Conservation (phyloP, 1,140 invertebrate species). For the Tenebrio molitor region DNA sequence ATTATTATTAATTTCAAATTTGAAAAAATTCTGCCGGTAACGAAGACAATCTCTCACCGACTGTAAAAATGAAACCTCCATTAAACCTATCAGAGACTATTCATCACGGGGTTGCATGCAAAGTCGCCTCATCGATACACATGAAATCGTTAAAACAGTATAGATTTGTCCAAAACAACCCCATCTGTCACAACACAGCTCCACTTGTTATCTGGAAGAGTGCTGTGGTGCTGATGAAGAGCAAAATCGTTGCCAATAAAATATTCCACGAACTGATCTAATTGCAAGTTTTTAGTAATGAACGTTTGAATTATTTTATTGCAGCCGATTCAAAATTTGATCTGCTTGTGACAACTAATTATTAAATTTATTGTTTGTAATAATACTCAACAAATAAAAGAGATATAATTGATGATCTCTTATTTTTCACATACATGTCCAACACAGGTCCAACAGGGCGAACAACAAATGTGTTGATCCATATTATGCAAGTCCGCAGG, state of each 20-base stretch:
- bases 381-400: neutral
- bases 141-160: conserved; percentile 9
- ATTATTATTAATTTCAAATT: conserved; percentile 37
- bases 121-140: conserved; percentile 19
- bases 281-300: conserved; percentile 13
- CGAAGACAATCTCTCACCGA: neutral
- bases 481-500: too few species aligned
- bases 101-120: conserved; percentile 6
- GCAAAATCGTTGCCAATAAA: conserved; percentile 18
- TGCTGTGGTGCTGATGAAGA: conserved; percentile 16
- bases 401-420: neutral
- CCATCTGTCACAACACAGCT: conserved; percentile 12
- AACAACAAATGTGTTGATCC: too few species aligned
- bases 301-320: conserved; percentile 3
- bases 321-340: conserved; percentile 18
- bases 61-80: conserved; percentile 6
- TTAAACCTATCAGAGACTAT: conserved; percentile 19
- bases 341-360: conserved; percentile 9
- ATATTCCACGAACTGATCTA: conserved; percentile 7
- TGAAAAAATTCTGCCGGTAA: conserved; percentile 15
- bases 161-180: conserved; percentile 21
- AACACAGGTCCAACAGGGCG: neutral
- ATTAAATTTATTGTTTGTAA: neutral
- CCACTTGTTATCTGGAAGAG: conserved; percentile 21
- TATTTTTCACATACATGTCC: neutral